These are phyloP conservation scores for Pseudopleuronectes americanus DNA, from an alignment of 2,797 vertebrate species.

Conservation along the genomic window DNA sequence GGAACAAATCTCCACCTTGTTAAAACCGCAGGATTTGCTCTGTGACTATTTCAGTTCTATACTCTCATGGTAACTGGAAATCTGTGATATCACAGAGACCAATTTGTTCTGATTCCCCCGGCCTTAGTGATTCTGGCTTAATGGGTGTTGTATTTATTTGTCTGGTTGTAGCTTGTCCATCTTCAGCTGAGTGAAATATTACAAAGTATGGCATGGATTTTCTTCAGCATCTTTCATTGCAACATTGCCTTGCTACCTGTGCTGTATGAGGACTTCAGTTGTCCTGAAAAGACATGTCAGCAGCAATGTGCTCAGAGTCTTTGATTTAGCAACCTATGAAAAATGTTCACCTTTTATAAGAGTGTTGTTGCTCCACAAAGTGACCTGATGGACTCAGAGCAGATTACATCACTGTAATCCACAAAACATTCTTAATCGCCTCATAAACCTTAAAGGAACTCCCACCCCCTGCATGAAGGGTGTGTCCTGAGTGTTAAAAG, in stretches of 20 bases:
- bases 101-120: conserved; percentile 2
- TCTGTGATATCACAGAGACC: background rate
- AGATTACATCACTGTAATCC: conserved; percentile 79
- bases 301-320: background rate
- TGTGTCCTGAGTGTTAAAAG: background rate
- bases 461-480: background rate
- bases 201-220: conserved; percentile 50
- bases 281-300: conserved; percentile 10
- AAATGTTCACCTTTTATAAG: conserved; percentile 27
- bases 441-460: conserved; percentile 52
- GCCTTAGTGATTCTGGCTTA: conserved; percentile 3
- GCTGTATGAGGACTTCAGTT: background rate
- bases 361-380: conserved; percentile 51
- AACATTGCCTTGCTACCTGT: conserved; percentile 1
- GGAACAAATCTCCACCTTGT: background rate
- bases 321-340: conserved; percentile 8
- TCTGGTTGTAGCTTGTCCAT: conserved; percentile 25
- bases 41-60: no score
- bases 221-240: conserved; percentile 1
- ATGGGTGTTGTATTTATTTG: background rate
- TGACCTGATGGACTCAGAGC: conserved; percentile 63
- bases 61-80: background rate
- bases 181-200: conserved; percentile 54
- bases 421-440: conserved; percentile 76
- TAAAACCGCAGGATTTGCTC: background rate